Evolutionary conservation across 2,113 vertebrate species (phyloP), one percentile per base, ranked within the genome.

Genomic region (Aptenodytes forsteri): DNA sequence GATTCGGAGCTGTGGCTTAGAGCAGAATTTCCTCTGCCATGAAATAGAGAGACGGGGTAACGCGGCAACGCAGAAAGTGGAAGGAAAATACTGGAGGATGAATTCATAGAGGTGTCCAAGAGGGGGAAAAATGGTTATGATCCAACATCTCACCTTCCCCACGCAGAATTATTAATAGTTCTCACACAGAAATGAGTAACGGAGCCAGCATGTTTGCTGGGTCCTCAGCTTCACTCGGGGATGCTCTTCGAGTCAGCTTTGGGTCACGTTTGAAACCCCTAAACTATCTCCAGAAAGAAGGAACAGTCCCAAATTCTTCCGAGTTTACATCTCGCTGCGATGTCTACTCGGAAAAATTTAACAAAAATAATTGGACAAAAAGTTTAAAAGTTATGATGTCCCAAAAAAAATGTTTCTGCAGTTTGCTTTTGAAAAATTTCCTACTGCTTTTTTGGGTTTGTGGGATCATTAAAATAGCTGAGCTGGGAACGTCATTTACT

Each of bases 391-490:
- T 65, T 91, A 32, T 0, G 3, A n/a, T 44, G 47, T 50, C 52
- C 52, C 5, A 4, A 16, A 50, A n/a, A 92, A 90, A 65, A 15
- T 10, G 81, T 52, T 92, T 76, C 84, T 93, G 70, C 66, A 95
- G 73, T 87, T 95, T 62, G 73, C 93, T 88, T 62, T 72, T 92
- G 76, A 90, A 96, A 95, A 94, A 87, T 79, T 77, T 50, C 93
- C 94, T 72, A 40, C 61, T 89, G 94, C 95, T 93, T 72, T 95
- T 89, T 58, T 80, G 59, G 93, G 95, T 66, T 96, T 97, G 95
- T 96, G 93, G 94, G 95, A 91, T 95, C 95, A 90, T 96, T 96
- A 97, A 97, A 94, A 97, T 96, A 96, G 91, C 94, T 91, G 82
- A 90, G 91, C 93, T 88, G 91, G 87, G 95, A 96, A 96, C 34